Evolutionary conservation across 2,888 invertebrate species (phyloP).

Genomic region (Protonemura montana): DNA sequence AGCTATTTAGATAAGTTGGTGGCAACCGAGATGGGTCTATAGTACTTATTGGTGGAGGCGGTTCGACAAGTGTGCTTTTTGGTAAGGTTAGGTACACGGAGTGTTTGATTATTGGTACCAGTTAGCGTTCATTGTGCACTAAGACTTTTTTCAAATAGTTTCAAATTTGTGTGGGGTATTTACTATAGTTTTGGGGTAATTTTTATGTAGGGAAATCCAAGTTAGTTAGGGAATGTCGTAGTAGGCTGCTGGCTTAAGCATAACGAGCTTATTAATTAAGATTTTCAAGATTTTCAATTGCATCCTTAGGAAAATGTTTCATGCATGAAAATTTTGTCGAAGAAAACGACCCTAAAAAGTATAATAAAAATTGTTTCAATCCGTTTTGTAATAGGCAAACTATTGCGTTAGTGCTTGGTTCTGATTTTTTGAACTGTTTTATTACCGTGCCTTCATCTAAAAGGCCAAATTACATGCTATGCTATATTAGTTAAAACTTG

Average conservation of each 20-base stretch:
- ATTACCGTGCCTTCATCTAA: background rate
- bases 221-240: background rate
- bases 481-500: slow-evolving; percentile 7
- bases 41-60: background rate
- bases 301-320: background rate
- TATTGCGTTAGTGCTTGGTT: background rate
- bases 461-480: slow-evolving; percentile 12
- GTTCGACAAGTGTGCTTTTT: background rate
- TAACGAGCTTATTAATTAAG: background rate
- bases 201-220: background rate
- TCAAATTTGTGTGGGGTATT: background rate
- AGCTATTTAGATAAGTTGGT: background rate
- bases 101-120: background rate
- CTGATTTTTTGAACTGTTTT: background rate
- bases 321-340: background rate
- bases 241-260: background rate
- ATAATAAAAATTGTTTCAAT: background rate
- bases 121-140: slow-evolving; percentile 1
- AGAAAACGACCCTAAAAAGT: background rate
- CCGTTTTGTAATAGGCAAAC: background rate
- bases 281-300: background rate
- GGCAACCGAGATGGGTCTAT: background rate
- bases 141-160: background rate
- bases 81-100: background rate
- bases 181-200: background rate